Evolutionary conservation across 2,888 invertebrate genomes (phyloP).

Genomic region (Drosophila ustulata): DNA sequence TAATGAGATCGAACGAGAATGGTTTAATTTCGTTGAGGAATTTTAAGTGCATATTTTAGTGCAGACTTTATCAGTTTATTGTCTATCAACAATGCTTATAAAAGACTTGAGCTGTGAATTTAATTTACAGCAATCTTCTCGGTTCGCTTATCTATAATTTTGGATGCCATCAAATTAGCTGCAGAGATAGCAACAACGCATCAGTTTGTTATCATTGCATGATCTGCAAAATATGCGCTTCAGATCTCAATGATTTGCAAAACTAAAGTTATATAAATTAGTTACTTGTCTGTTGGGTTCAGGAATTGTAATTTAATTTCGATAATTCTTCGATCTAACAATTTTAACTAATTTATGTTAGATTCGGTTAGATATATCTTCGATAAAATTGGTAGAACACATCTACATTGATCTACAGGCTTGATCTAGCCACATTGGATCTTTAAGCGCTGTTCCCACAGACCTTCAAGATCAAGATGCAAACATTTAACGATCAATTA

Average conservation of each 20-base stretch:
- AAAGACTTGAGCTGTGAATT: neutral
- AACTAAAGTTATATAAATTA: neutral
- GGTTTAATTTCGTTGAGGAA: too few relatives aligned
- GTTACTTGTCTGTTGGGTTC: too few relatives aligned
- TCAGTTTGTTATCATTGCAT: neutral
- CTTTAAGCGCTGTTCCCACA: neutral
- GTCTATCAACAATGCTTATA: neutral
- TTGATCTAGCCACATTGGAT: too few relatives aligned
- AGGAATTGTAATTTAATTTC: too few relatives aligned
- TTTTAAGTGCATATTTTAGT: neutral
- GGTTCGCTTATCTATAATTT: neutral
- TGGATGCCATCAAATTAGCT: neutral
- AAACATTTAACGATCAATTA: neutral
- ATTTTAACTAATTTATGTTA: too few relatives aligned
- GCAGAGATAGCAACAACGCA: neutral
- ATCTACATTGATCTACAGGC: too few relatives aligned
- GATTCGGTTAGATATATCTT: too few relatives aligned
- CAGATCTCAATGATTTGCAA: neutral
- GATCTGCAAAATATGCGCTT: neutral
- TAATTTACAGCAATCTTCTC: neutral
- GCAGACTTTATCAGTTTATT: neutral
- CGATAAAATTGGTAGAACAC: too few relatives aligned
- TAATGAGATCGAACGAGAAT: too few relatives aligned
- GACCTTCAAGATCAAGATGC: neutral
- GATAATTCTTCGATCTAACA: too few relatives aligned